These are phyloP conservation scores for Malachius bipustulatus DNA, from an alignment of 2,888 invertebrate genomes.

Conservation along the genomic window DNA sequence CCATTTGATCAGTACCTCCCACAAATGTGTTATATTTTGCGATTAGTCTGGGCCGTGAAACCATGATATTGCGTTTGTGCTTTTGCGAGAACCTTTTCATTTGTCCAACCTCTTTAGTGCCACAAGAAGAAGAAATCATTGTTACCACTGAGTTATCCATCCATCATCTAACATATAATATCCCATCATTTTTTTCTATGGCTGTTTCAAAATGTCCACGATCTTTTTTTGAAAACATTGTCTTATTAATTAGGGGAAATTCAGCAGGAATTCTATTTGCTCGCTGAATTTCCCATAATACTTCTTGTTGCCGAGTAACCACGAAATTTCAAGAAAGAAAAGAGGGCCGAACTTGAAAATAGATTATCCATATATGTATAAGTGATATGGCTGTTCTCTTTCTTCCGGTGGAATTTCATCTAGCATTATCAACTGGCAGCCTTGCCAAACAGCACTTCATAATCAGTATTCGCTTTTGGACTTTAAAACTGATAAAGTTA, in stretches of 20 bases:
- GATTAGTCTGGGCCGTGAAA: conserved; percentile 4
- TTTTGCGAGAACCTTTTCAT: conserved; percentile 6
- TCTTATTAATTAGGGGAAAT: no score
- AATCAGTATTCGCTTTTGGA: no score
- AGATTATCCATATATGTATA: conserved; percentile 5
- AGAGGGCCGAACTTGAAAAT: not conserved
- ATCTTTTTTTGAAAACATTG: no score
- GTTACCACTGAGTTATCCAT: conserved; percentile 5
- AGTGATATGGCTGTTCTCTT: not conserved
- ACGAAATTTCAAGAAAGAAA: not conserved
- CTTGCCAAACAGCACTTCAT: no score
- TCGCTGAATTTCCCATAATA: no score
- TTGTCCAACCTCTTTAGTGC: not conserved
- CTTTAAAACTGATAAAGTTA: no score
- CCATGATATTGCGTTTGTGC: no score
- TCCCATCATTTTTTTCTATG: not conserved
- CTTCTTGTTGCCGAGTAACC: conserved; percentile 1
- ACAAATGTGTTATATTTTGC: conserved; percentile 10
- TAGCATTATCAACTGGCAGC: no score
- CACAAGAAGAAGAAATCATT: not conserved
- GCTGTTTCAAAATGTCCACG: not conserved
- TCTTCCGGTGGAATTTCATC: no score
- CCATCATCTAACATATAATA: no score
- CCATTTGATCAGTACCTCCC: conserved; percentile 14
- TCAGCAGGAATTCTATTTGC: conserved; percentile 1